Conservation (phyloP, 2,113 vertebrate genomes). For the Microcebus murinus region DNA sequence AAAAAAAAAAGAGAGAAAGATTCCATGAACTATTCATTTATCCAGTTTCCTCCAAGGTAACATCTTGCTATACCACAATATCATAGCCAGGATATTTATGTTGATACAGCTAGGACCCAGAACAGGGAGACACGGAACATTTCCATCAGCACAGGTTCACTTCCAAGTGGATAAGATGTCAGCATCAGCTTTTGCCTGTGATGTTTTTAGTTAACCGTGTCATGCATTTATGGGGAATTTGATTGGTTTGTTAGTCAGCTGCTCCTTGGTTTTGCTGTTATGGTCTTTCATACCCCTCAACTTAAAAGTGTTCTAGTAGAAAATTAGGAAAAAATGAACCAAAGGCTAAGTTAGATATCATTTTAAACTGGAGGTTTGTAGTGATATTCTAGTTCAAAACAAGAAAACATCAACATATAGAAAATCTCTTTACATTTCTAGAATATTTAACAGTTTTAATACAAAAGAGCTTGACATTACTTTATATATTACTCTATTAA, state of each 20-base stretch:
- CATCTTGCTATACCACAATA: not conserved
- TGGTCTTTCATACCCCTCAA: not conserved
- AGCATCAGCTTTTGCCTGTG: not conserved
- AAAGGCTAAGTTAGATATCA: not conserved
- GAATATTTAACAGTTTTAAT: not conserved
- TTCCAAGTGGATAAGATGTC: not conserved
- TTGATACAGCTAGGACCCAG: not conserved
- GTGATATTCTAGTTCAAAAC: not conserved
- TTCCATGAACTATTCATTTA: no score
- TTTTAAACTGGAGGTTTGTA: not conserved
- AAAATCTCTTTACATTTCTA: not conserved
- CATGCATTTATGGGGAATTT: not conserved
- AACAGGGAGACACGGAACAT: not conserved
- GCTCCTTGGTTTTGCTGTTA: not conserved
- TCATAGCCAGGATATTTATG: not conserved
- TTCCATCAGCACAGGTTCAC: not conserved
- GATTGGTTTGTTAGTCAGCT: not conserved
- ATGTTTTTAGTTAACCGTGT: not conserved
- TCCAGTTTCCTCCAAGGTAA: not conserved
- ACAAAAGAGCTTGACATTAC: not conserved
- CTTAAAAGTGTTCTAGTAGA: not conserved
- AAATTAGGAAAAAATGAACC: not conserved
- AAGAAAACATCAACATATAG: not conserved
- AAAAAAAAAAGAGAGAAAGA: not conserved
- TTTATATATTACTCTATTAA: not conserved